Evolutionary conservation across 1,140 invertebrate species (phyloP), one percentile per base, ranked within the genome.

Genomic region (Drosophila orena): DNA sequence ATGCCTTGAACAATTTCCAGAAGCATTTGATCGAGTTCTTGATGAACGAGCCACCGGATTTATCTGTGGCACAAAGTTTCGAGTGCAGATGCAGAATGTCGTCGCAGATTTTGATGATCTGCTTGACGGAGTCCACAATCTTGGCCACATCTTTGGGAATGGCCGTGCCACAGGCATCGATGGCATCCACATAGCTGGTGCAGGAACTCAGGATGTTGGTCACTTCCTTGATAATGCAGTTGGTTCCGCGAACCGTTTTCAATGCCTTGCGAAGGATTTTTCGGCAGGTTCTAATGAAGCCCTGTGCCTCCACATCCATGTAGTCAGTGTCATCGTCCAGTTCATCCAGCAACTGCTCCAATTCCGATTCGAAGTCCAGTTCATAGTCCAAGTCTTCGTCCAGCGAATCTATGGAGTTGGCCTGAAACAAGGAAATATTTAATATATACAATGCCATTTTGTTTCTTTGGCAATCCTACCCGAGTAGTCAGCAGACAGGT

Each of bases 121-220:
- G 15, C 43, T 84, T 81, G 11, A 69, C 68, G 2, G 62, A 65
- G n/a, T 43, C 20, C 37, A 90, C 64, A 49, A 90, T 60, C 37
- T 64, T 74, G 17, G 57, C 38, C 22, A 90, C 77, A 68, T 90
- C 76, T 62, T 90, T 81, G 62, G 70, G 62, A 22, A 90, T 46
- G 3, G 44, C 58, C 0, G 54, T 68, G 10, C 85, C 74, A 43
- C 85, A 90, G 8, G 38, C 57, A 35, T 78, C 62, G 3, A 86
- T 54, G 7, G 54, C 70, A 37, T 88, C 74, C 22, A 90, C 43
- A 38, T 79, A 90, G 4, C 17, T 20, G 1, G 86, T 72, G 49
- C 70, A 54, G 15, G 85, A 69, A 5, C 8, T 44, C 14, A 81
- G 7, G 1, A 86, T 47, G 3, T 34, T 34, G 0, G 65, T 17